Base-by-base conservation (phyloP, 2,888 invertebrate genomes). In the Drosophila ezoana region DNA sequence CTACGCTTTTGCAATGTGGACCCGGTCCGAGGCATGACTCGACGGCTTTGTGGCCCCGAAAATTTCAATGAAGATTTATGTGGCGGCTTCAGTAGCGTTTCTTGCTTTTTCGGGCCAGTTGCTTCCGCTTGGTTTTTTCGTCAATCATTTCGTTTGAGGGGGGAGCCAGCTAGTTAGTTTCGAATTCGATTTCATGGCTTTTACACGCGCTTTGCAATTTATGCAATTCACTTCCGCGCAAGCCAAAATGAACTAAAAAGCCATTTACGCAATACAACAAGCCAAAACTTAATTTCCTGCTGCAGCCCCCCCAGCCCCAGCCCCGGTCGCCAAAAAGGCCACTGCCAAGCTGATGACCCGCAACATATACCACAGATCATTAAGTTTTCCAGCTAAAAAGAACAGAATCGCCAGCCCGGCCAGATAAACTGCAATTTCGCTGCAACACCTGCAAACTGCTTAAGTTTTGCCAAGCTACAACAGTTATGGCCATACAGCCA, bases 361-460 rank as follows among this genome's bases (percentile, higher is more conserved):
- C 73, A 88, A 74, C 85, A 85, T 83, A 86, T 88, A 87, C 76
- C 78, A 83, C 84, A 85, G 88, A 85, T 88, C 88, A 88, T 85
- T 85, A 85, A 81, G 80, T 75, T 78, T 58, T 58, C 58, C 41
- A 67, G 54, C 59, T 48, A 71, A 64, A 60, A 64, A 47, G 40
- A 58, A 53, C 49, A 52, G 59, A 49, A 58, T 51, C 37, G 59
- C 53, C 59, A 54, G 61, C 14, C 52, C 62, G 79, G 62, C 68
- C 76, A 81, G 85, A 85, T 85, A 88, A 86, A 85, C 85, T 88
- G 85, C 84, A 85, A 88, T 85, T 88, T 80, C 75, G 87, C 62
- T 83, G 85, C 88, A 85, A 86, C 85, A 85, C 85, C 85, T 85
- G 85, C 66, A 72, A 79, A 81, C 81, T 81, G 89, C 87, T 85